Evolutionary conservation across 1,140 invertebrate species (phyloP).

Genomic region (Neotoxoptera formosana): DNA sequence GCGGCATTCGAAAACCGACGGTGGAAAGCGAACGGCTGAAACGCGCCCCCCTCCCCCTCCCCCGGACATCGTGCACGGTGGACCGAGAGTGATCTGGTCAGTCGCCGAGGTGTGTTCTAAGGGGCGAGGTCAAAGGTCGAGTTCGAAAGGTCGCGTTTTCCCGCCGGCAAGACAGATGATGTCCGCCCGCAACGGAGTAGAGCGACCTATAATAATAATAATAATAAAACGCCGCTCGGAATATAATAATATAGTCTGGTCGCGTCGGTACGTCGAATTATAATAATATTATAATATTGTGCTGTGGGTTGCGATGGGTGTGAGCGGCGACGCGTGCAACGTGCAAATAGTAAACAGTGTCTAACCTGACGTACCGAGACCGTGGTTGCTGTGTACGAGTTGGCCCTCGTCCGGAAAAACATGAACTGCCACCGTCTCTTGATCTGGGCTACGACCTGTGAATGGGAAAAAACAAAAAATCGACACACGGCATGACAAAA

Average conservation of each 20-base stretch:
- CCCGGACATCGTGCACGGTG: no score
- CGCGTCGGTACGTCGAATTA: no score
- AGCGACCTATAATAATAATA: no score
- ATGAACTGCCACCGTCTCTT: conserved; percentile 79
- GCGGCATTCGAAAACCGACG: background rate
- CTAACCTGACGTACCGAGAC: conserved; percentile 76
- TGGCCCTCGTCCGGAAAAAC: conserved; percentile 76
- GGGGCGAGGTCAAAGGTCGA: background rate
- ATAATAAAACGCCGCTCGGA: background rate
- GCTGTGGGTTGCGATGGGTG: background rate
- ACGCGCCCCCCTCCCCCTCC: no score
- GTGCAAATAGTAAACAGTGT: conserved; percentile 56
- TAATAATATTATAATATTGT: background rate
- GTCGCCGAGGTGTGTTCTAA: background rate
- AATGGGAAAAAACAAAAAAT: background rate
- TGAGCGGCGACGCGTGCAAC: background rate
- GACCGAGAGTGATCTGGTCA: background rate
- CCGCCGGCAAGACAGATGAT: background rate
- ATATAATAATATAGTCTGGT: background rate
- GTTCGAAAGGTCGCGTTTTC: background rate
- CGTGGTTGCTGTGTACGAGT: conserved; percentile 83
- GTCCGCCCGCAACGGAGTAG: background rate
- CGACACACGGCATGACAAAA: background rate
- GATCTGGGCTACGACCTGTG: conserved; percentile 77
- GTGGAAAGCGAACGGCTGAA: background rate